These are phyloP conservation scores for Pholis gunnellus DNA, from an alignment of 2,113 vertebrate species.

Conservation along the genomic window DNA sequence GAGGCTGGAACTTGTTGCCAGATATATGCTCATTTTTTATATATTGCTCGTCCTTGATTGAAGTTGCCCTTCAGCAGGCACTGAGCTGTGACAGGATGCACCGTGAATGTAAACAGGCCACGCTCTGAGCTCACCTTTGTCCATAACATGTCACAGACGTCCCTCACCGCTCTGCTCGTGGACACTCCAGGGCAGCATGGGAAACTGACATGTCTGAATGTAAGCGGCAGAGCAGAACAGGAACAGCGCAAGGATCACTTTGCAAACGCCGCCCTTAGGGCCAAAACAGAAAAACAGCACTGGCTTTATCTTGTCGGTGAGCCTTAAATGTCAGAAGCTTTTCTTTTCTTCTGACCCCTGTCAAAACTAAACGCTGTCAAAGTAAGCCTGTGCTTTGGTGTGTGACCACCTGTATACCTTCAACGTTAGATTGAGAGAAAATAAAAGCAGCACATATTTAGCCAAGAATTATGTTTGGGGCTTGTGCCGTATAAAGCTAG, in stretches of 20 bases:
- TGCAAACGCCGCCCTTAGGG: conserved; percentile 44
- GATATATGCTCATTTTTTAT: conserved; percentile 17
- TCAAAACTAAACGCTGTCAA: conserved; percentile 55
- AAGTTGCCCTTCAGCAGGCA: conserved; percentile 41
- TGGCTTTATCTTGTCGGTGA: conserved; percentile 58
- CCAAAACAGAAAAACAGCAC: conserved; percentile 40
- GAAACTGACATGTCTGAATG: conserved; percentile 43
- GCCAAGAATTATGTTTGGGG: conserved; percentile 2
- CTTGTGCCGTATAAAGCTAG: background rate
- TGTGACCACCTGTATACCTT: conserved; percentile 41
- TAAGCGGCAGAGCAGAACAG: conserved; percentile 53
- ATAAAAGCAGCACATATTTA: conserved; percentile 15
- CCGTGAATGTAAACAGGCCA: conserved; percentile 48
- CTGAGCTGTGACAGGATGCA: conserved; percentile 40
- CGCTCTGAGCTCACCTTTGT: conserved; percentile 46
- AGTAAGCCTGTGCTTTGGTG: conserved; percentile 27
- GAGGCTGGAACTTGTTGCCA: conserved; percentile 19
- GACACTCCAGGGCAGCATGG: conserved; percentile 7
- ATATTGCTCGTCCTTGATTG: conserved; percentile 27
- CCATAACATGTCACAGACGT: conserved; percentile 45
- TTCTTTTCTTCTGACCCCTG: conserved; percentile 50
- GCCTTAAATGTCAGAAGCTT: conserved; percentile 63
- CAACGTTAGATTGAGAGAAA: conserved; percentile 6
- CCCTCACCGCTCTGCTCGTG: conserved; percentile 25
- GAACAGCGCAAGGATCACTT: conserved; percentile 48